These are phyloP conservation scores for Labia minor DNA, from an alignment of 2,888 invertebrate species.

Conservation along the genomic window DNA sequence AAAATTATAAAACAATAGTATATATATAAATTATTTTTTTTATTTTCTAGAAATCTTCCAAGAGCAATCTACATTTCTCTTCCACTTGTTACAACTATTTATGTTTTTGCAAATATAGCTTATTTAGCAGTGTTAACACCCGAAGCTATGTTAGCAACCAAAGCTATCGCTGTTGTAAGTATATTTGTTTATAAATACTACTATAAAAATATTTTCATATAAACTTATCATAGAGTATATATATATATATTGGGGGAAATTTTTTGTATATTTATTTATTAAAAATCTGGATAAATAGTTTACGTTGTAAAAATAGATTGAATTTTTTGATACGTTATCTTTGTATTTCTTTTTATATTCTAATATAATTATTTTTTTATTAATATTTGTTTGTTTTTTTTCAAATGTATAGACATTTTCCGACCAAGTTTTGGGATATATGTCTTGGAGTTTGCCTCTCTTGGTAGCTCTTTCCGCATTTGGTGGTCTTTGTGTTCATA, in stretches of 20 bases:
- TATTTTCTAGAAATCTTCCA: constrained; percentile 60
- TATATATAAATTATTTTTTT: background rate
- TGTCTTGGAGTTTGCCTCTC: constrained; percentile 74
- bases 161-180: constrained; percentile 91
- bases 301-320: constrained; percentile 16
- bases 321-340: constrained; percentile 17
- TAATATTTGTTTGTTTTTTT: too few species aligned
- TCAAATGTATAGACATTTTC: constrained; percentile 87
- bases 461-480: constrained; percentile 88
- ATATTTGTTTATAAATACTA: constrained; percentile 20
- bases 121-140: constrained; percentile 80
- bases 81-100: constrained; percentile 77
- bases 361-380: too few species aligned
- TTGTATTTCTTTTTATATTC: too few species aligned
- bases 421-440: constrained; percentile 57
- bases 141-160: constrained; percentile 69
- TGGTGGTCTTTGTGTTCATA: constrained; percentile 87
- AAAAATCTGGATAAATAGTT: background rate
- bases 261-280: background rate
- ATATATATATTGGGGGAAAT: background rate
- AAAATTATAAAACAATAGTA: background rate
- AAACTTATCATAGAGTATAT: too few species aligned
- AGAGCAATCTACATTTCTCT: constrained; percentile 85
- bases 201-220: background rate
- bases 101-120: constrained; percentile 77